phyloP scores from a whole-genome alignment of 2,113 vertebrate genomes.

The Colaptes auratus region DNA sequence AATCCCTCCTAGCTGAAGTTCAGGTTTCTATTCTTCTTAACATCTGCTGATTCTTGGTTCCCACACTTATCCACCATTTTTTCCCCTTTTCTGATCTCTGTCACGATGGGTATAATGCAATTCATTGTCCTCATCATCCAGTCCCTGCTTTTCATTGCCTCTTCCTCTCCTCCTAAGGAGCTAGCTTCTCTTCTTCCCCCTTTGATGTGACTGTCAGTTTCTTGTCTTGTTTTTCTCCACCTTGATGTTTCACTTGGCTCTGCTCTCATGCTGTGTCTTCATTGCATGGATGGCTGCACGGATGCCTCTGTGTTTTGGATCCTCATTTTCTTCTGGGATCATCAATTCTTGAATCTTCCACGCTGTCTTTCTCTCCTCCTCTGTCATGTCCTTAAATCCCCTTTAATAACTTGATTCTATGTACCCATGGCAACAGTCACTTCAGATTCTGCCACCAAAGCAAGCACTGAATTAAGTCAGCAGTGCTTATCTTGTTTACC shows the following conservation, averaged over 20 bases:
- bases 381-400: slow-evolving; percentile 24
- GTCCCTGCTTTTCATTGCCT: not conserved
- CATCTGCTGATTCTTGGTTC: too few relatives aligned
- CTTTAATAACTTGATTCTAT: not conserved
- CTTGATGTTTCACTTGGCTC: not conserved
- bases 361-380: not conserved
- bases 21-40: too few relatives aligned
- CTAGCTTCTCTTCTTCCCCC: not conserved
- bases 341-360: slow-evolving; percentile 8
- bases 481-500: slow-evolving; percentile 53
- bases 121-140: not conserved
- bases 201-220: not conserved
- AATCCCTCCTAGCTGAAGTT: too few relatives aligned
- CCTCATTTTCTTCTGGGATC: not conserved
- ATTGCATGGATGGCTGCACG: not conserved
- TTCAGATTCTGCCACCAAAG: slow-evolving; percentile 49
- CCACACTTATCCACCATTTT: not conserved
- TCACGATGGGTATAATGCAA: not conserved
- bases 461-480: slow-evolving; percentile 31
- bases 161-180: not conserved
- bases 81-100: not conserved
- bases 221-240: not conserved
- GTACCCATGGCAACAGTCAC: slow-evolving; percentile 56
- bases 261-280: not conserved
- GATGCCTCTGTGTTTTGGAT: not conserved